Base-by-base conservation (phyloP, 2,797 vertebrate genomes). In the Setipinna tenuifilis region DNA sequence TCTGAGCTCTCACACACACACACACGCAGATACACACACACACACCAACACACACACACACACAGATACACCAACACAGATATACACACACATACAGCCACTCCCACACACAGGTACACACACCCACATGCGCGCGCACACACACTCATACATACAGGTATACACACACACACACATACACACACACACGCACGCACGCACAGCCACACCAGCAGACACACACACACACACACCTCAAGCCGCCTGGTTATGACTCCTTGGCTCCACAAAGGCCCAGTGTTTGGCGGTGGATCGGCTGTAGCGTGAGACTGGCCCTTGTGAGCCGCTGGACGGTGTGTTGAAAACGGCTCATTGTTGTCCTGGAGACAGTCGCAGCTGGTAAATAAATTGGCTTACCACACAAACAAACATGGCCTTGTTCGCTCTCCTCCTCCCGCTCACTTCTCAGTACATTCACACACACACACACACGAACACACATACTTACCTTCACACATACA, bases 391-490 rank as follows among this genome's bases (percentile, higher is more conserved):
- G 90, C 87, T 92, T 92, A 89, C 88, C 68, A 6, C 57, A 25
- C 86, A 88, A 87, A 92, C 92, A 92, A 93, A 90, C 88, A 85
- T 86, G 0, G 87, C 88, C 83, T 91, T 93, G 88, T 93, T 92
- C 86, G 80, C 83, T 28, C n/a, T 25, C 21, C 62, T 44, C 28
- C 83, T 78, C 25, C 17, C 2, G 31, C 57, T n/a, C 62, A 61
- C 59, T 41, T 41, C 5, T 41, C 5, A 2, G 35, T 5, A 2
- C 35, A 2, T 5, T 41, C 35, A 2, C 35, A 83, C 57, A 17
- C 57, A 59, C 14, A 17, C 57, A 59, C 14, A 17, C 57, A 59
- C 61, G 25, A 21, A 62, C 61, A 62, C 61, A 59, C 59, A n/a
- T 21, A n/a, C 59, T 2, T 19, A 61, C 58, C 16, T 19, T 21